Evolutionary conservation across 2,888 invertebrate genomes (phyloP), one percentile per base, ranked within the genome.

Genomic region (Unio delphinus): DNA sequence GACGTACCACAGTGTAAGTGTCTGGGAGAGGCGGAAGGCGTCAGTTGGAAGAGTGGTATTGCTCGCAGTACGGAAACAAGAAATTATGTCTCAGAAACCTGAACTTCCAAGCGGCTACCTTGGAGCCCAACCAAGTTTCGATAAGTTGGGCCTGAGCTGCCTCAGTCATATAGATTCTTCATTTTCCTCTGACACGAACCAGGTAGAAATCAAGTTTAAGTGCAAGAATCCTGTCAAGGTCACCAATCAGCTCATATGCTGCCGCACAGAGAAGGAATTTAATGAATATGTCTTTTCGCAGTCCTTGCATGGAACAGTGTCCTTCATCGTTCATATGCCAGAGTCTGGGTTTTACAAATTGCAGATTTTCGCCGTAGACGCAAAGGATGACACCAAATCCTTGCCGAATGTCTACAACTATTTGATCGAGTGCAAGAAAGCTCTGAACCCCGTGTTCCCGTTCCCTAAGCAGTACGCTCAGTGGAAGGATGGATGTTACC

Each of bases 401-500:
- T 82, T 90, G 58, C 89, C 88, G 1, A 89, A 88, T 34, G 89
- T 89, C 28, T 89, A 75, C 81, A 90, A 90, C 79, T 90, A 89
- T 74, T 77, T 90, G 66, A 81, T 90, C 74, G 80, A 86, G 75
- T 86, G 86, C 71, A 72, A 70, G 30, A 55, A 74, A 23, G 78
- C 82, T 8, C 75, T 78, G 30, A 81, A 83, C 63, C 70, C 80
- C 26, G 80, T 82, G 55, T 73, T 80, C 56, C 85, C 87, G 34
- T 90, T 83, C 83, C 89, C 90, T 28, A 88, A 89, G 77, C 90
- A 90, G 80, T 90, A 88, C 67, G 88, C 88, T 57, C 89, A 89
- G 71, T 90, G 90, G 90, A 89, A 89, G 73, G 89, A 89, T 54
- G 89, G 89, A 7, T 89, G 90, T 69, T 87, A 77, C 75, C 81